These are phyloP conservation scores for Rhagologus leucostigma DNA, from an alignment of 2,113 vertebrate genomes.

Conservation along the genomic window DNA sequence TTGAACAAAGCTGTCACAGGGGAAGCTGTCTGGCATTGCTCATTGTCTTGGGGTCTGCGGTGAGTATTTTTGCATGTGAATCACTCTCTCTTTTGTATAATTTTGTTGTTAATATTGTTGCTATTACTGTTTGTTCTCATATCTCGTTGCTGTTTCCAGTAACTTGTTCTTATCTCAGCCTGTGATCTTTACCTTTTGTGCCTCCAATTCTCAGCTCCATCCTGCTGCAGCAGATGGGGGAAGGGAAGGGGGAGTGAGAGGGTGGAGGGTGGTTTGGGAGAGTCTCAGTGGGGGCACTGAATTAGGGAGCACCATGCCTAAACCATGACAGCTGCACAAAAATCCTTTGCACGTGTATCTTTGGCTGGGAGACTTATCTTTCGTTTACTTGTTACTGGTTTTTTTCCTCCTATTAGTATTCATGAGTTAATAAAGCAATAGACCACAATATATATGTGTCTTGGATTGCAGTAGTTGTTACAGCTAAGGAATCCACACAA, in stretches of 20 bases:
- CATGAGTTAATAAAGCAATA: background rate
- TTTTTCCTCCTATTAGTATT: background rate
- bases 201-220: background rate
- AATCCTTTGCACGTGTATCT: background rate
- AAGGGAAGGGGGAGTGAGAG: background rate
- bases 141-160: background rate
- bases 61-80: background rate
- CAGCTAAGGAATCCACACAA: background rate
- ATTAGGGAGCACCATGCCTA: background rate
- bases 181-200: background rate
- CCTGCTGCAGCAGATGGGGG: background rate
- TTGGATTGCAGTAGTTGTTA: background rate
- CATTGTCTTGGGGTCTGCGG: background rate
- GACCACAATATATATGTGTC: background rate
- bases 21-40: background rate
- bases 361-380: background rate
- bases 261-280: background rate
- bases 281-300: background rate
- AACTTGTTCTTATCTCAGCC: background rate
- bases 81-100: background rate
- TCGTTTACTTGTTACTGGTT: fast-evolving
- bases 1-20: background rate
- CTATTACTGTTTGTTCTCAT: background rate
- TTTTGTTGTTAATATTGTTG: background rate
- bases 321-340: background rate